These are phyloP conservation scores for Coregonus clupeaformis DNA, from an alignment of 2,113 vertebrate species.

Conservation along the genomic window DNA sequence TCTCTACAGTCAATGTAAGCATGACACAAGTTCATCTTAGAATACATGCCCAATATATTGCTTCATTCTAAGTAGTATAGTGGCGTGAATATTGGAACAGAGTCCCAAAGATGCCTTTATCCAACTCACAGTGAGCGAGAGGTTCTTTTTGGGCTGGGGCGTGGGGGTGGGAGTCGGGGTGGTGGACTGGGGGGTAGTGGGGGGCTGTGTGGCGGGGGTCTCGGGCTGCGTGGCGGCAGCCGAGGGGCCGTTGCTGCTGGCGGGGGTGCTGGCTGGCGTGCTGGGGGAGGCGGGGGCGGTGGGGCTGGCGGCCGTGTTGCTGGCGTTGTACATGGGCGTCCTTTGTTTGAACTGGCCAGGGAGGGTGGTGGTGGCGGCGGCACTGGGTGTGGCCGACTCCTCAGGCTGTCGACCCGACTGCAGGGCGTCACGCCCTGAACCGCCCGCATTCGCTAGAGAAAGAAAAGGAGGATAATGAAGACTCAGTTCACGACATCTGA, in stretches of 20 bases:
- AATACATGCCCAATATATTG: no score
- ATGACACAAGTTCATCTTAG: no score
- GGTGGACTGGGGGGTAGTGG: slow-evolving; percentile 55
- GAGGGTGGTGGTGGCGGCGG: slow-evolving; percentile 73
- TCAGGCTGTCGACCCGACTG: slow-evolving; percentile 86
- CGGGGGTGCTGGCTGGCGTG: slow-evolving; percentile 83
- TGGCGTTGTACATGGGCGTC: slow-evolving; percentile 92
- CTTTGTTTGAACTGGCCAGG: slow-evolving; percentile 93
- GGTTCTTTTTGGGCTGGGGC: slow-evolving; percentile 86
- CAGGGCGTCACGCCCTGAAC: slow-evolving; percentile 82
- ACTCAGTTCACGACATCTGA: background rate
- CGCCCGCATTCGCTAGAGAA: slow-evolving; percentile 67
- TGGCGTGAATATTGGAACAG: no score
- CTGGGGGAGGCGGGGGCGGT: slow-evolving; percentile 78
- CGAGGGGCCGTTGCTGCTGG: slow-evolving; percentile 79
- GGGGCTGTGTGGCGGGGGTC: slow-evolving; percentile 76
- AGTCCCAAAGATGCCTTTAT: no score
- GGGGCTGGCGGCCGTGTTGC: slow-evolving; percentile 75
- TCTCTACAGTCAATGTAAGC: no score
- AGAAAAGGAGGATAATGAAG: no score
- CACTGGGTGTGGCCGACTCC: slow-evolving; percentile 77
- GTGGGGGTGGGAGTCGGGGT: slow-evolving; percentile 58
- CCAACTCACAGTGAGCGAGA: slow-evolving; percentile 85
- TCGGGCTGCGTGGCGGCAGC: slow-evolving; percentile 79
- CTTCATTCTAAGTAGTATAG: no score